A percentile compares a stretch with the other conserved stretches of the same genome.
phyloP scores from a whole-genome alignment of 1,140 invertebrate species.

The Temnothorax curvispinosus region DNA sequence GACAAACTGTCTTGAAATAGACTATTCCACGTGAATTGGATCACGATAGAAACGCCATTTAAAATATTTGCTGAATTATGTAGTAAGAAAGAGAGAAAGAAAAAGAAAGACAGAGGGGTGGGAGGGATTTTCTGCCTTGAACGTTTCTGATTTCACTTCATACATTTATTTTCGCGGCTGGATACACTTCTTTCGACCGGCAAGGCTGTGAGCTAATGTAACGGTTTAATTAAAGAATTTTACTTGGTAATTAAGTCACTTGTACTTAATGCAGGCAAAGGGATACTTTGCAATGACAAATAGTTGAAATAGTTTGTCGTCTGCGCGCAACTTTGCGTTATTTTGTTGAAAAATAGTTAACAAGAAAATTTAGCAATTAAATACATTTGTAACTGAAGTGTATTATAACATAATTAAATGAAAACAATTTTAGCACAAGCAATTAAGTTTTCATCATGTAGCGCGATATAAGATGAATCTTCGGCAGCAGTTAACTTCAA shows the following conservation, averaged over 20 bases:
- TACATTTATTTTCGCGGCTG: slow-evolving; percentile 49
- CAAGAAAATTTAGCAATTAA: not conserved
- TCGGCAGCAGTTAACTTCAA: not conserved
- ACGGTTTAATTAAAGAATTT: slow-evolving; percentile 58
- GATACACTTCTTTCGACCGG: slow-evolving; percentile 3
- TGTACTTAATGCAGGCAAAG: slow-evolving; percentile 12
- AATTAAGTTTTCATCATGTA: not conserved
- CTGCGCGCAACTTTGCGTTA: not conserved
- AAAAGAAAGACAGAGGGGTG: not conserved
- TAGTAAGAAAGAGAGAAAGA: not conserved
- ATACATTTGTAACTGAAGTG: not conserved
- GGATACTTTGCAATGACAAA: slow-evolving; percentile 38
- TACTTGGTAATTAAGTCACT: slow-evolving; percentile 56
- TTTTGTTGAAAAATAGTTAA: not conserved
- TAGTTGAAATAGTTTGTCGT: slow-evolving; percentile 29
- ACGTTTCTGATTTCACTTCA: slow-evolving; percentile 3
- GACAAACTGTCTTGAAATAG: not conserved
- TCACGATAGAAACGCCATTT: not conserved
- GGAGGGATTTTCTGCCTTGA: not conserved
- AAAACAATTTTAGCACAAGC: not conserved
- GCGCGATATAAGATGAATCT: not conserved
- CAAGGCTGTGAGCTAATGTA: slow-evolving; percentile 29
- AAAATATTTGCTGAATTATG: slow-evolving; percentile 44
- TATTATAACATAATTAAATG: not conserved
- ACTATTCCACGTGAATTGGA: not conserved